Base-by-base conservation (phyloP, 2,113 vertebrate species). In the Irena cyanogastra region DNA sequence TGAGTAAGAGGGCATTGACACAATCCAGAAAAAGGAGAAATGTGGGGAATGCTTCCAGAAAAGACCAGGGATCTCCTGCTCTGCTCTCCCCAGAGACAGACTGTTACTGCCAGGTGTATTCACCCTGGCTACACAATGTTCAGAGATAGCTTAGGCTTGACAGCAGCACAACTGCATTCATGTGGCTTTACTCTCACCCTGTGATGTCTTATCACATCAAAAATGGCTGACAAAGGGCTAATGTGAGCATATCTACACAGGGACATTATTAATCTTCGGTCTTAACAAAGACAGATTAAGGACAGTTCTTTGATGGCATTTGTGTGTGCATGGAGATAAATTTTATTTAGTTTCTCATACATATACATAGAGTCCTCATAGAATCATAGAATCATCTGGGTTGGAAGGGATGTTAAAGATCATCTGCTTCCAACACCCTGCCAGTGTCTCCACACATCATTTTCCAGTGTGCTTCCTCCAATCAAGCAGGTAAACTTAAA, bases 181-280 rank as follows among this genome's bases (percentile, higher is more conserved):
- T 56, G 60, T 60, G 88, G 89, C 54, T 74, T 16, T 30, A 39
- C 1, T 11, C 35, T 74, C 72, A 33, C 54, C 13, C 61, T 42
- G 57, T 37, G 75, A 88, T 61, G 63, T 33, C 63, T 89, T 66
- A 93, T 16, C 85, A 88, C 76, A 83, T 16, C 1, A 5, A 80
- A 90, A 95, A 63, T 1, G 14, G 64, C 93, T 96, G 92, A 95
- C 83, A 59, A 90, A 93, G 64, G 53, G 50, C 54, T 72, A 69
- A 37, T 3, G 5, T 49, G 42, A 87, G 30, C 59, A 47, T 53
- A 70, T 18, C 54, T 54, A 13, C 5, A 13, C 54, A 70, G 37
- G 47, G 19, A 65, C 22, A 54, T 42, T 31, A 76, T 28, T 77
- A 65, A 81, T 54, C 63, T 74, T 83, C 82, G 64, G 37, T 65